Conservation (phyloP, 1,140 invertebrate genomes). For the Oncopodura yosiiana region DNA sequence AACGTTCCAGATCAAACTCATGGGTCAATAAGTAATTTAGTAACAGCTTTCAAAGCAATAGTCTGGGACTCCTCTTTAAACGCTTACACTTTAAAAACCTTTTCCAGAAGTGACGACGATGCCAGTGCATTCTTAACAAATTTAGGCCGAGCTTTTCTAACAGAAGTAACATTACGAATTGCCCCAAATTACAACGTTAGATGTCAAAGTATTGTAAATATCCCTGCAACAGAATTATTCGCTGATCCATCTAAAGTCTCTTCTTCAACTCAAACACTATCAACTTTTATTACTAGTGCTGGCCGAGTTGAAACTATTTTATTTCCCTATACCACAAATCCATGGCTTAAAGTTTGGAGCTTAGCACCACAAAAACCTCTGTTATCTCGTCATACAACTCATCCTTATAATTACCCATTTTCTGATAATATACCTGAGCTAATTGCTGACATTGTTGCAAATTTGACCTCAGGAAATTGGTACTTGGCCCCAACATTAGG, state of each 20-base stretch:
- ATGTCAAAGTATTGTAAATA: conserved; percentile 10
- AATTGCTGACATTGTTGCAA: background rate
- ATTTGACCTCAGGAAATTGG: background rate
- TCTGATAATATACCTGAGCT: background rate
- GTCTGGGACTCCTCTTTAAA: conserved; percentile 5
- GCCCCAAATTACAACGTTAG: conserved; percentile 4
- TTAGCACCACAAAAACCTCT: background rate
- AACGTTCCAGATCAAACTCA: background rate
- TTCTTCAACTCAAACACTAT: no score
- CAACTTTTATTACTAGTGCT: no score
- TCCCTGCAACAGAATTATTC: background rate
- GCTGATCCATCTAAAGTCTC: no score
- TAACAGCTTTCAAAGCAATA: background rate
- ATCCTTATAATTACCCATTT: background rate
- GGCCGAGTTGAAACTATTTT: conserved; percentile 6
- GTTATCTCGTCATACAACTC: background rate
- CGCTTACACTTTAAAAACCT: conserved; percentile 8
- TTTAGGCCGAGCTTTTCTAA: conserved; percentile 14
- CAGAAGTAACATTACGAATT: background rate
- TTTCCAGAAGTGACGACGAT: conserved; percentile 8
- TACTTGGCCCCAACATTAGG: background rate
- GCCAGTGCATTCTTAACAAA: conserved; percentile 6
- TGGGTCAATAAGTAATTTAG: conserved; percentile 3
- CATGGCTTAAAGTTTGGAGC: background rate
- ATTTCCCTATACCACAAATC: background rate